Base-by-base conservation (phyloP, 2,888 invertebrate species). In the Melanophora roralis region DNA sequence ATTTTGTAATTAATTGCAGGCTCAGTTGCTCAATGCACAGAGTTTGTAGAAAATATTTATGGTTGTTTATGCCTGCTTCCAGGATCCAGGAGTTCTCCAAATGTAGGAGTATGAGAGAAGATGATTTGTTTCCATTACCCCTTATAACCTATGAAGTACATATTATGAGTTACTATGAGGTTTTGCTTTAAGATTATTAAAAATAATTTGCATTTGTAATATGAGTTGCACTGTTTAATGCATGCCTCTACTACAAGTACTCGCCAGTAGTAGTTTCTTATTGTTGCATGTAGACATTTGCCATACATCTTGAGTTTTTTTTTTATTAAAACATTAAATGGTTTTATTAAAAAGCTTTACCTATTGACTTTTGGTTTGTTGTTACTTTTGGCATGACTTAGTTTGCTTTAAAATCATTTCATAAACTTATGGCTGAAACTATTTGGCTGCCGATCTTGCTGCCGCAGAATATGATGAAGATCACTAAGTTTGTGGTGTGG, bases 321-420 rank as follows among this genome's bases (percentile, higher is more conserved):
- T 51, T 27, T 16, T 75, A 75, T 51, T n/a, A n/a, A 72, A 80
- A 80, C 62, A 62, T 72, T 80, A 67, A 75, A 72, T 80, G 75
- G 43, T 72, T 80, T 80, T 80, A 75, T 80, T 80, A 72, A 80
- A 76, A 72, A 72, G 76, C 72, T 72, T 80, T 80, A 73, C 67
- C 72, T 80, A 76, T 67, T 72, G 80, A 80, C 76, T 80, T 62
- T 64, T 32, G 38, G 73, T 77, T 12, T 62, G 59, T 67, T 47
- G 53, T 21, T 43, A 6, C 3, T 23, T 57, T 51, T 21, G 34
- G 47, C 59, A 53, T 68, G 40, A 43, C 71, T 71, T 60, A 38
- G 27, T 36, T 57, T 43, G 53, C 27, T 27, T 40, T 21, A 14
- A 8, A 32, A 53, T 0, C 40, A 14, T 19, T 34, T 19, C 19